Evolutionary conservation across 2,888 invertebrate genomes (phyloP), one percentile per base, ranked within the genome.

Genomic region (Diaperis boleti): DNA sequence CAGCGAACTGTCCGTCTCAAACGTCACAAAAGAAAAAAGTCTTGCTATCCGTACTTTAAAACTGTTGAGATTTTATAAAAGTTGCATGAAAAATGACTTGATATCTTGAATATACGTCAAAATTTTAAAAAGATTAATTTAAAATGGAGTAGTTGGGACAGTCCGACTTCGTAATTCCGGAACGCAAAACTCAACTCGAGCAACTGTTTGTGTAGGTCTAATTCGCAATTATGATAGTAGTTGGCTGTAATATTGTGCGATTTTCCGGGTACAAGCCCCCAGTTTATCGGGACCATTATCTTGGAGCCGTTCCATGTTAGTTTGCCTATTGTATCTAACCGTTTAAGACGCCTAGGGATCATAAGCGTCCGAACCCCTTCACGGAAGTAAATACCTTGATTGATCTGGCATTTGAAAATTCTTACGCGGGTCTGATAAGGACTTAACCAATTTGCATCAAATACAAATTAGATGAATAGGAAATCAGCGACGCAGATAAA

Each of bases 181-280:
- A 7, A 8, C 26, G 39, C 39, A 52, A 52, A 52, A 22, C 37
- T 13, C 20, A 4, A 10, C 11, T 18, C 35, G 39, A 52, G 39
- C 52, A 54, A 54, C 42, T 54, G 31, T 54, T 54, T 54, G 54
- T 54, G 42, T 42, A 42, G 54, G 54, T 54, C 42, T 42, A 42
- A 41, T 17, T 42, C 29, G 41, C 41, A 54, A 54, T 54, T 54
- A 54, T 54, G 20, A 31, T 33, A 29, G 18, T 42, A 54, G 54
- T 54, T 54, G 17, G 26, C 52, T 41, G 14, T 54, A 42, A 54
- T 41, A 29, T 54, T 54, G 26, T 37, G 37, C 37, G 37, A 18
- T 35, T 52, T 52, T 52, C 33, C 50, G 33, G 52, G 22, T 15
- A 52, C 52, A 52, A 37, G 37, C 11, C 18, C 26, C 17, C 17